These are phyloP conservation scores for Therioaphis trifolii DNA, from an alignment of 2,888 invertebrate species.

Conservation along the genomic window DNA sequence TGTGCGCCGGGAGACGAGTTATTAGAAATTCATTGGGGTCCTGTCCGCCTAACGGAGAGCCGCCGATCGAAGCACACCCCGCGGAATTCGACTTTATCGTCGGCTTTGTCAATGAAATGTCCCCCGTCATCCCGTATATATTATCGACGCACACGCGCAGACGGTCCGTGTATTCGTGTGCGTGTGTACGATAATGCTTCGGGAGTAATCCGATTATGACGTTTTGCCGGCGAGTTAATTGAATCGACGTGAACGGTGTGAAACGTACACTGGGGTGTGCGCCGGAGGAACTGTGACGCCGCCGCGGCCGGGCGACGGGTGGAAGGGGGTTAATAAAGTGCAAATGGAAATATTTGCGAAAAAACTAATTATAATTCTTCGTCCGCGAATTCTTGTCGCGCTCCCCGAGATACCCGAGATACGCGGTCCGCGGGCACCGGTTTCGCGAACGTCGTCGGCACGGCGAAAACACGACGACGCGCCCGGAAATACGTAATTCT, in stretches of 20 bases:
- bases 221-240: slow-evolving; percentile 53
- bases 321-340: slow-evolving; percentile 51
- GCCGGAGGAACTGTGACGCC: neutral
- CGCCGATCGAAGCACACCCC: slow-evolving; percentile 48
- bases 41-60: neutral
- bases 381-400: neutral
- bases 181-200: neutral
- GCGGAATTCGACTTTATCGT: slow-evolving; percentile 49
- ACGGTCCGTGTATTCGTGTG: no score
- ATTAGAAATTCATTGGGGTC: slow-evolving; percentile 54
- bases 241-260: slow-evolving; percentile 47
- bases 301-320: neutral
- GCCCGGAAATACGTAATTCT: no score
- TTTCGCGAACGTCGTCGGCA: no score
- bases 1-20: neutral
- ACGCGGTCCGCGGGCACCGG: no score
- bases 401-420: neutral
- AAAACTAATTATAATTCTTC: slow-evolving; percentile 43
- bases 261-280: slow-evolving; percentile 22
- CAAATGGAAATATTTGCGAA: slow-evolving; percentile 51
- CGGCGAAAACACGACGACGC: no score
- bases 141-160: no score
- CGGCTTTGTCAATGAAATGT: slow-evolving; percentile 7
- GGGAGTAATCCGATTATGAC: slow-evolving; percentile 61
- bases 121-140: slow-evolving; percentile 5